phyloP scores from a whole-genome alignment of 1,140 invertebrate genomes.

The Cardiocondyla obscurior region DNA sequence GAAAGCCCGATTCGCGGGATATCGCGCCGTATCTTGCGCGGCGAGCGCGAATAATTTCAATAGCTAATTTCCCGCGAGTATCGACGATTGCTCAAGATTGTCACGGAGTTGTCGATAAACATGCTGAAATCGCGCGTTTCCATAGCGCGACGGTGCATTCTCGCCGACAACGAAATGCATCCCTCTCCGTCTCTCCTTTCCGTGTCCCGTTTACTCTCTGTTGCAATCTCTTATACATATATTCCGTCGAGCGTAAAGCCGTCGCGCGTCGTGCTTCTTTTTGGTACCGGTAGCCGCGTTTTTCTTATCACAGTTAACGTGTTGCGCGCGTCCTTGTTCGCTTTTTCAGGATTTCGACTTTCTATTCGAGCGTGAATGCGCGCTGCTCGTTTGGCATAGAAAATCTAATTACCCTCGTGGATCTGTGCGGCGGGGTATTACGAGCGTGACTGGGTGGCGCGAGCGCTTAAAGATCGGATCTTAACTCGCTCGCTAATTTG shows the following conservation, averaged over 20 bases:
- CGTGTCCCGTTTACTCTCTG: background rate
- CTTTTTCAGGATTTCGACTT: background rate
- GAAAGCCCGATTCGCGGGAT: background rate
- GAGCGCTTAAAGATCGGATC: constrained; percentile 8
- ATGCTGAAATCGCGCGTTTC: background rate
- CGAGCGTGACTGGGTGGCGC: background rate
- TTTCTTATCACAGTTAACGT: constrained; percentile 33
- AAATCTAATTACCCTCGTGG: background rate
- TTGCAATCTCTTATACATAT: background rate
- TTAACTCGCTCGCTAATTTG: constrained; percentile 20
- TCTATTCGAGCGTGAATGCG: background rate
- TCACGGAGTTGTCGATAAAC: background rate
- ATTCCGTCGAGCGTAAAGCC: background rate
- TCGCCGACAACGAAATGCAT: constrained; percentile 1
- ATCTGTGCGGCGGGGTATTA: background rate
- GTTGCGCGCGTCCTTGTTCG: background rate
- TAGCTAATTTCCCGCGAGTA: background rate
- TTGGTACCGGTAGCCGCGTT: background rate
- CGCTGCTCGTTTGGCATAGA: background rate
- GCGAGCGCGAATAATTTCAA: background rate
- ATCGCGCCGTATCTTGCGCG: background rate
- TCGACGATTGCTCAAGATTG: background rate
- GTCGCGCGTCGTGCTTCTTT: background rate
- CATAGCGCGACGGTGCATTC: background rate
- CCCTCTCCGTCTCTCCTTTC: too few relatives aligned